A percentile compares a stretch with the other conserved stretches of the same genome.
Evolutionary conservation across 2,888 invertebrate genomes (phyloP).

Genomic region (Cephus pulcher): DNA sequence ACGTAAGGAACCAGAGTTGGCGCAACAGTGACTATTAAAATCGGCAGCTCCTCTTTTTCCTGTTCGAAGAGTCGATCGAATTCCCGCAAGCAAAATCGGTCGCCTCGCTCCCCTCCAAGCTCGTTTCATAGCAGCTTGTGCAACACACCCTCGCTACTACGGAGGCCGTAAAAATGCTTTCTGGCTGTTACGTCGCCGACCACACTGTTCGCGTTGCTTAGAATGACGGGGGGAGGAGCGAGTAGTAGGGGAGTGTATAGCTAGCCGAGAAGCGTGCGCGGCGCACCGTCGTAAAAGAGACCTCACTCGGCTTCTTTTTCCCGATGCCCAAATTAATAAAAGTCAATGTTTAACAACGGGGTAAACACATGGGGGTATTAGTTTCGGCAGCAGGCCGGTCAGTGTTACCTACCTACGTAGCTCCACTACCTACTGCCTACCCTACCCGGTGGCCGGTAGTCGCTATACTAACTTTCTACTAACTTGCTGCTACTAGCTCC

Average conservation of each 20-base stretch:
- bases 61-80: conserved; percentile 45
- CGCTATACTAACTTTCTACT: no score
- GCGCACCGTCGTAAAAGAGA: conserved; percentile 15
- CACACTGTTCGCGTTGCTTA: not conserved
- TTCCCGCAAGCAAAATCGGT: conserved; percentile 54
- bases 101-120: conserved; percentile 19
- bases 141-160: not conserved
- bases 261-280: conserved; percentile 7
- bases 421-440: not conserved
- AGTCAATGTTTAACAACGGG: conserved; percentile 16
- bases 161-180: conserved; percentile 3
- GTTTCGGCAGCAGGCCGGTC: not conserved
- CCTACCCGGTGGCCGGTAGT: no score
- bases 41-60: not conserved
- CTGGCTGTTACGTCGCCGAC: not conserved
- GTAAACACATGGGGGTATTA: conserved; percentile 3
- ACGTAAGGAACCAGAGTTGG: not conserved
- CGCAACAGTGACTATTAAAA: not conserved
- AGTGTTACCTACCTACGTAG: not conserved
- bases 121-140: not conserved
- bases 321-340: conserved; percentile 21
- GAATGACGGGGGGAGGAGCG: not conserved
- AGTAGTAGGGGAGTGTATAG: conserved; percentile 13
- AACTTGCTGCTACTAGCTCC: no score
- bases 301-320: conserved; percentile 8